phyloP scores from a whole-genome alignment of 1,140 invertebrate genomes.

The Ridgeia piscesae region DNA sequence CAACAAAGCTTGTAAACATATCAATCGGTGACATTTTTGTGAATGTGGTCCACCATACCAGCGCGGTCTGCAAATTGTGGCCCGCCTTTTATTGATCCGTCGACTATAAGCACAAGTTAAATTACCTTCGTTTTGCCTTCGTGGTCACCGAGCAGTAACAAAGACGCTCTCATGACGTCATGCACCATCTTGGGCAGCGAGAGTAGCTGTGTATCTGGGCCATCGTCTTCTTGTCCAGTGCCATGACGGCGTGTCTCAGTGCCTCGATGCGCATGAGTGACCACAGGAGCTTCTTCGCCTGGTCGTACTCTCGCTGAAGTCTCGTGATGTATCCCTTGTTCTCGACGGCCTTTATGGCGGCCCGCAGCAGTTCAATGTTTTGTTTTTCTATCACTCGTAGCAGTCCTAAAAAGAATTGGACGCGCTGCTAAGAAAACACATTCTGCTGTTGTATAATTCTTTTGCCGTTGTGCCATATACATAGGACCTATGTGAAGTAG shows the following conservation, averaged over 20 bases:
- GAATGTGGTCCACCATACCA: no score
- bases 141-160: slow-evolving; percentile 13
- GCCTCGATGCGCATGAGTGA: not conserved
- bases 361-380: not conserved
- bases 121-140: slow-evolving; percentile 12
- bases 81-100: no score
- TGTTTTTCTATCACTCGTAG: not conserved
- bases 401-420: not conserved
- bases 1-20: no score
- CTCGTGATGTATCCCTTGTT: slow-evolving; percentile 6
- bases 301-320: not conserved
- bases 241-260: slow-evolving; percentile 3
- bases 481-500: no score
- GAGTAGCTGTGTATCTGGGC: slow-evolving; percentile 10
- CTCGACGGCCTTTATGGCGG: not conserved
- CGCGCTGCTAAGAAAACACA: no score
- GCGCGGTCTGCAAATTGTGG: no score
- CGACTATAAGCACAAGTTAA: not conserved
- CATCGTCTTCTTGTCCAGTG: not conserved
- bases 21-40: no score
- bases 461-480: no score
- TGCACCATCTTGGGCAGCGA: not conserved
- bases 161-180: slow-evolving; percentile 13
- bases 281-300: not conserved
- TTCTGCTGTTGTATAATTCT: not conserved